Conservation (phyloP, 1,140 invertebrate genomes). For the Caenorhabditis elegans region DNA sequence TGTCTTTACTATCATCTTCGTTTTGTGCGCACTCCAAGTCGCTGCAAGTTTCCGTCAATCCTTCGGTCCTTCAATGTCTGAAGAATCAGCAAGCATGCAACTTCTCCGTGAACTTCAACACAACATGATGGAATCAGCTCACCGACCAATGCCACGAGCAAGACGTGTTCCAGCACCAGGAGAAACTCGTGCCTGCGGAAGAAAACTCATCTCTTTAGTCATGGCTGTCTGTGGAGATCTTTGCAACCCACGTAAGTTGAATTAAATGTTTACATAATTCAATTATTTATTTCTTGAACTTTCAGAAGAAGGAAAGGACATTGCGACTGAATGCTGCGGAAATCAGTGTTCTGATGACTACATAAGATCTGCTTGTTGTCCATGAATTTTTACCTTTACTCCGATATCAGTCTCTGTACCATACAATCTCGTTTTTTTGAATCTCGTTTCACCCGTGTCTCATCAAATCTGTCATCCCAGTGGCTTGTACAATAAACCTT, state of each 20-base stretch:
- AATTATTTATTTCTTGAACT: not conserved
- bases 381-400: not conserved
- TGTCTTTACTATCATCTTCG: too few species aligned
- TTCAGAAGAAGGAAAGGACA: slow-evolving; percentile 3
- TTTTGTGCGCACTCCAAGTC: too few species aligned
- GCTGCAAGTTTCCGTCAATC: too few species aligned
- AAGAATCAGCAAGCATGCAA: too few species aligned
- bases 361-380: not conserved
- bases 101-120: too few species aligned
- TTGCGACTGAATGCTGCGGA: not conserved
- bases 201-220: not conserved
- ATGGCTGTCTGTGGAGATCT: not conserved
- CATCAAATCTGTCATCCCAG: not conserved
- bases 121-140: too few species aligned
- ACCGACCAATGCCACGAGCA: not conserved
- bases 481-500: too few species aligned
- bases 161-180: not conserved
- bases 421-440: not conserved
- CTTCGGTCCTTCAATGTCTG: too few species aligned
- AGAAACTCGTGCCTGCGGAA: not conserved
- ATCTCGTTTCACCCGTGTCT: not conserved
- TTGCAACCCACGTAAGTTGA: not conserved
- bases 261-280: not conserved
- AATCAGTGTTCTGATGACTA: not conserved
- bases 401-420: too few species aligned